Evolutionary conservation across 2,888 invertebrate species (phyloP), one percentile per base, ranked within the genome.

Genomic region (Tetragonisca angustula): DNA sequence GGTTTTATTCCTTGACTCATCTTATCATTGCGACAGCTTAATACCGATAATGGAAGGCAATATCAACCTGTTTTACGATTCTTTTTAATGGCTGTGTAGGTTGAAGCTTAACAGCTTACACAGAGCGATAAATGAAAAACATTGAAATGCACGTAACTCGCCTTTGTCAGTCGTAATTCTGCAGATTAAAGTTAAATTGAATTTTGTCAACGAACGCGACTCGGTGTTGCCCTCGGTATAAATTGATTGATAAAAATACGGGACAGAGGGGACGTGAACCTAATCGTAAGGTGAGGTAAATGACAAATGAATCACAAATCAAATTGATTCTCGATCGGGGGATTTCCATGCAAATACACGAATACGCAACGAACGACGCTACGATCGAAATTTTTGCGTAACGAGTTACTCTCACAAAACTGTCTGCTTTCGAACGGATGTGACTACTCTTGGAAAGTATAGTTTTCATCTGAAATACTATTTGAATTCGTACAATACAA

Each of bases 131-230:
- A 70, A 70, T 54, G 52, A 21, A 49, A 27, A 71, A 59, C 59
- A 71, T 24, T 49, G 24, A 49, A 71, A 49, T 24, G 36, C 5
- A 6, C 68, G 68, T 27, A 27, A 24, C 68, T 21, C 52, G 54
- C 32, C 32, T 21, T 54, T 54, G 54, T 32, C 54, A 15, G 32
- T 70, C 54, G 69, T 54, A 70, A 70, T 70, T 70, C 36, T 17
- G n/a, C 52, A 54, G 54, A 70, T 70, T 70, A 70, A 54, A 54
- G 32, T 70, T 15, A n/a, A 54, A 54, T 70, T 70, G n/a, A 32
- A 70, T 36, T 15, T 32, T 27, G 27, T 50, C 68, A 17, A 21
- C 19, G 21, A 21, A 27, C 13, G 52, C 21, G 54, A 17, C 24
- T 54, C 13, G 21, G 21, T 3, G 32, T n/a, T 54, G 17, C 13